Evolutionary conservation across 2,113 vertebrate genomes (phyloP).

Genomic region (Pteronura brasiliensis): DNA sequence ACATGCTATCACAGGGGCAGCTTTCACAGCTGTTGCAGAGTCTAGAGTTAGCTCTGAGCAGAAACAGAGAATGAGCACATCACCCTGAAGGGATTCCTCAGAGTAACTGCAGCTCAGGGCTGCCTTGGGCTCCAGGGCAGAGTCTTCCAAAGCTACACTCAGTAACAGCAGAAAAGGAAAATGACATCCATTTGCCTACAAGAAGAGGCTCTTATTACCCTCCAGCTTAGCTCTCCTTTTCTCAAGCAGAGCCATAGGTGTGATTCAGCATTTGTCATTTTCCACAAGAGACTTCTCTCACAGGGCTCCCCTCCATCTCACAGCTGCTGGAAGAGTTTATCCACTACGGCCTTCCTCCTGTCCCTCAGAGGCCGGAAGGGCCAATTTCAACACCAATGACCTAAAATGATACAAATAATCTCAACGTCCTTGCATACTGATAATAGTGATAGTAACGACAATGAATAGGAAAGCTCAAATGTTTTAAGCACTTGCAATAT

Average conservation of each 20-base stretch:
- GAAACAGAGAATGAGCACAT: background rate
- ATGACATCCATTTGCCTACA: background rate
- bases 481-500: background rate
- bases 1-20: background rate
- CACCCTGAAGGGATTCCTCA: background rate
- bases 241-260: background rate
- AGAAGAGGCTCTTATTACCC: background rate
- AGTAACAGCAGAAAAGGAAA: background rate
- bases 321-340: background rate
- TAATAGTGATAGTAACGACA: background rate
- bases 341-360: background rate
- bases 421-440: background rate
- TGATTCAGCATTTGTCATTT: background rate
- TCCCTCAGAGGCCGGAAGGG: background rate
- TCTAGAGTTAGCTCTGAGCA: background rate
- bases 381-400: background rate
- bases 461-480: background rate
- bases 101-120: background rate
- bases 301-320: background rate
- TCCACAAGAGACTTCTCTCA: background rate
- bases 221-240: background rate
- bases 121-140: background rate
- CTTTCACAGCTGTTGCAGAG: background rate
- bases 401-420: background rate
- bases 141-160: background rate